Evolutionary conservation across 2,888 invertebrate genomes (phyloP).

Genomic region (Leuctra nigra): DNA sequence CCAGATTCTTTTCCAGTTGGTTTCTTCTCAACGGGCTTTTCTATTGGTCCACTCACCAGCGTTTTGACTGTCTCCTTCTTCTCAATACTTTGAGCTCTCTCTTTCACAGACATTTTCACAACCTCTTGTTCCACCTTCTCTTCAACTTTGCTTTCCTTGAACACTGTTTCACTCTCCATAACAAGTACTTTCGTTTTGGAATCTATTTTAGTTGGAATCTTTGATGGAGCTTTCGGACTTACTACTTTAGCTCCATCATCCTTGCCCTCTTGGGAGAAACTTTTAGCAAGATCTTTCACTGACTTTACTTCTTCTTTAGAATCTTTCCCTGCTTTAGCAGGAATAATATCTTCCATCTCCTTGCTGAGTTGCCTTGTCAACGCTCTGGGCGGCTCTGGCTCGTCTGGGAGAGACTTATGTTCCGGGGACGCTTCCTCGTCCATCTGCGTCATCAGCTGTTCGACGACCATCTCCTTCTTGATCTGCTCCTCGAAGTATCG

Average conservation of each 20-base stretch:
- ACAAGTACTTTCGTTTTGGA: background rate
- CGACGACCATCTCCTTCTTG: conserved; percentile 50
- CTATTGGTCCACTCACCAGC: background rate
- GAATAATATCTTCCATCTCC: conserved; percentile 16
- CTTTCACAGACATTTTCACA: conserved; percentile 24
- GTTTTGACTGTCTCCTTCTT: conserved; percentile 14
- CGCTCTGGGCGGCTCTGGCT: conserved; percentile 31
- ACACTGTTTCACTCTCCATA: background rate
- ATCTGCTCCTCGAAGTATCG: conserved; percentile 55
- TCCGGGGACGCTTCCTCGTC: conserved; percentile 45
- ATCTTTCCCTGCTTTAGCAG: conserved; percentile 13
- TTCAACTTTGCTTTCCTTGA: background rate
- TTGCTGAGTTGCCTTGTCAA: conserved; percentile 15
- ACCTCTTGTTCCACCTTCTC: background rate
- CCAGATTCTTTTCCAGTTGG: too few species aligned
- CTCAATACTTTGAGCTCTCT: conserved; percentile 22
- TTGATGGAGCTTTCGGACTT: background rate
- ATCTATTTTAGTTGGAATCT: background rate
- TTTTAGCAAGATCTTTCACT: conserved; percentile 22
- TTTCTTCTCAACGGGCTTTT: too few species aligned
- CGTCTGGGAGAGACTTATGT: conserved; percentile 39
- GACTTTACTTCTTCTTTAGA: conserved; percentile 31
- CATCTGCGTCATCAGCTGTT: conserved; percentile 43
- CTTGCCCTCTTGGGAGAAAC: conserved; percentile 16
- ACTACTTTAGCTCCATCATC: background rate